These are phyloP conservation scores for Xiphorhynchus elegans DNA, from an alignment of 2,113 vertebrate genomes.

Conservation along the genomic window DNA sequence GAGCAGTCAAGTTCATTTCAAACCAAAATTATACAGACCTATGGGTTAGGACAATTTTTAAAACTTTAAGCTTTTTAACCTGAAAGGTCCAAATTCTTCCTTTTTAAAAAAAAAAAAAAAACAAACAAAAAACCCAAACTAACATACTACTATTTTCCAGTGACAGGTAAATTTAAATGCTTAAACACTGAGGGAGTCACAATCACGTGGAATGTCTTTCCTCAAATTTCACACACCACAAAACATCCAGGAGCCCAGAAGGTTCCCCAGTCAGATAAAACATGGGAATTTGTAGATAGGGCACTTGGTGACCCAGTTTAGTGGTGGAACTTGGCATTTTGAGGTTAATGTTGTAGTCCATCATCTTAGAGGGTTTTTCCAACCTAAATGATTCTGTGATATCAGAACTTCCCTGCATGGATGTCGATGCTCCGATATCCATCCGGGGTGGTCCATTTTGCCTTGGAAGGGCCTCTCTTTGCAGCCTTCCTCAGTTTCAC, in stretches of 20 bases:
- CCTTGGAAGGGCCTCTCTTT: neutral
- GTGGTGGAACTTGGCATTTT: fast-evolving
- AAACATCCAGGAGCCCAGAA: neutral
- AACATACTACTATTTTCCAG: too few species aligned
- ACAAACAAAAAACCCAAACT: neutral
- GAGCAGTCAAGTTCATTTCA: neutral
- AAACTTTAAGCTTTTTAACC: neutral
- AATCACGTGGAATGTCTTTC: neutral
- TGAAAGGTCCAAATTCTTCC: neutral
- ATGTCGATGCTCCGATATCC: neutral
- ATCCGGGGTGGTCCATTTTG: neutral
- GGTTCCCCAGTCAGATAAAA: neutral
- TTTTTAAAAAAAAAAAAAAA: neutral
- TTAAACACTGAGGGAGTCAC: neutral
- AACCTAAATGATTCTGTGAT: neutral
- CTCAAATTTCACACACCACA: neutral
- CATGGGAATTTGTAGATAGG: fast-evolving
- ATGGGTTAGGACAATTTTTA: neutral
- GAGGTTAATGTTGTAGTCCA: neutral
- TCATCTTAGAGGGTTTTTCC: neutral
- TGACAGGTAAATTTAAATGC: neutral
- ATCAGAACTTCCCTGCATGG: neutral
- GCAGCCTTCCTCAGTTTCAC: neutral
- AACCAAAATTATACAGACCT: neutral
- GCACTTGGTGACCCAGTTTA: neutral